Conservation (phyloP, 2,113 vertebrate species). For the Sialia sialis region DNA sequence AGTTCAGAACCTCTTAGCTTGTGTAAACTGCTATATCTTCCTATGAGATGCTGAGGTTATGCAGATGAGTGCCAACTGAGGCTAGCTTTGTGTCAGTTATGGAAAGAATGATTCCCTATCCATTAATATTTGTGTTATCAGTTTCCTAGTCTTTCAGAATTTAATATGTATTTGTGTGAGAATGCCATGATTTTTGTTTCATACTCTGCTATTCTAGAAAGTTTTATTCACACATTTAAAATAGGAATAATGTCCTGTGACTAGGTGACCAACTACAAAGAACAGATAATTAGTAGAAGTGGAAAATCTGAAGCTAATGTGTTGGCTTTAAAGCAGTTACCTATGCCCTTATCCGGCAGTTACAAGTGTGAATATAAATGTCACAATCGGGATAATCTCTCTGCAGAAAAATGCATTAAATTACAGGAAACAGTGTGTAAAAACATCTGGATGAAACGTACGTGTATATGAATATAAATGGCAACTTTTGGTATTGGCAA, state of each 20-base stretch:
- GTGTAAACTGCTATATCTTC: background rate
- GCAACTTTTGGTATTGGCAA: background rate
- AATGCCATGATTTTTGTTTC: background rate
- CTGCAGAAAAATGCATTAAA: background rate
- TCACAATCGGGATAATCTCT: background rate
- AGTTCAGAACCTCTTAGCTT: conserved; percentile 3
- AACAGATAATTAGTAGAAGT: background rate
- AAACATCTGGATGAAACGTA: background rate
- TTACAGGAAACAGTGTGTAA: background rate
- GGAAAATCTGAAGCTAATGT: background rate
- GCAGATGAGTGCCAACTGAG: background rate
- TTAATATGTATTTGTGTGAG: background rate
- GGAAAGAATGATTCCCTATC: background rate
- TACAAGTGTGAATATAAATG: background rate
- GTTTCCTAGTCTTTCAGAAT: background rate
- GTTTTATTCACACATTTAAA: background rate
- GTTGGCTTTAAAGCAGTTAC: background rate
- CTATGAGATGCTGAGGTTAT: background rate
- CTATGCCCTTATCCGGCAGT: background rate
- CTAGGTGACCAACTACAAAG: background rate
- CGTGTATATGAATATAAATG: background rate
- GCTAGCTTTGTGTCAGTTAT: background rate
- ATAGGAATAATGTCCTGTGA: background rate
- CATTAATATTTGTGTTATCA: background rate
- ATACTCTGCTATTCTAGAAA: background rate